Base-by-base conservation (phyloP, 2,888 invertebrate genomes). In the Nebria brevicollis region DNA sequence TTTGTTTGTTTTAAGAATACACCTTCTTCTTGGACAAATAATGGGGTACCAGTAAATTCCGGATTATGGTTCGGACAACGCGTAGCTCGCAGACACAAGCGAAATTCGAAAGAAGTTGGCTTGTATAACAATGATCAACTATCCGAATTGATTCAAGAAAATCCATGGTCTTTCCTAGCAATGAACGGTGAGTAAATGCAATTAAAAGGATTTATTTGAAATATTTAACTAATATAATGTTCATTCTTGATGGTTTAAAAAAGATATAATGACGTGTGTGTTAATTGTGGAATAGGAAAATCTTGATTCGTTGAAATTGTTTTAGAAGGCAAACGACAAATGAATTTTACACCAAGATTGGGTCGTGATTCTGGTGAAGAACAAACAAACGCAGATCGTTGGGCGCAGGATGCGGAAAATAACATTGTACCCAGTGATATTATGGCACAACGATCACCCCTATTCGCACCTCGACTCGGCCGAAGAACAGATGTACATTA, bases 321-420 rank as follows among this genome's bases (percentile, higher is more conserved):
- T 68, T 64, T 68, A 70, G 74, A 73, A 76, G 70, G 5, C 73
- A 87, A 88, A 82, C 85, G 89, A 43, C 88, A 88, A 80, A 84
- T 88, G 15, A 88, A 88, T 79, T 91, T 90, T 83, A 90, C 89
- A 78, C 91, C 91, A 82, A 89, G 91, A 84, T 87, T 91, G 82
- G 91, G 91, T 72, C 88, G 91, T 83, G 90, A 90, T 81, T 86
- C 88, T 7, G 86, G 85, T 1, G 88, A 88, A 79, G 87, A 87
- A 41, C 85, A 81, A 84, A 84, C 77, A 54, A 79, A 83, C 77
- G 78, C 74, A 80, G 84, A 87, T 74, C 83, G 86, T 84, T 84
- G 86, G 84, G 76, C 85, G 11, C 86, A 85, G 80, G 86, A 83
- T 84, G 85, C 83, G 83, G 87, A 83, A 80, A 83, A 82, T 82